These are phyloP conservation scores for Caenorhabditis remanei DNA, from an alignment of 1,140 invertebrate genomes.

Conservation along the genomic window DNA sequence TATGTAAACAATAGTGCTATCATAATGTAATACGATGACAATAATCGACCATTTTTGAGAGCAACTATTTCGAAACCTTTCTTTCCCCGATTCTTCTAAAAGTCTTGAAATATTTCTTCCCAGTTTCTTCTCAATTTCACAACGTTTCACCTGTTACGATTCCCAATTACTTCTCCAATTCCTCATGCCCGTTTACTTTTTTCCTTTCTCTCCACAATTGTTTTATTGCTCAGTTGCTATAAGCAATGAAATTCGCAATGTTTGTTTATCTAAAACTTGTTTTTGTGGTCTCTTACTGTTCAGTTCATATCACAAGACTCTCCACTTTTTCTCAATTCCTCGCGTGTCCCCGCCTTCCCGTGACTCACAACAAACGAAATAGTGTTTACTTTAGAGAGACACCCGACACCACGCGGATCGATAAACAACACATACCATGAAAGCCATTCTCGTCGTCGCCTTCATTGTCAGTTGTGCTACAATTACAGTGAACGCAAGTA, in stretches of 20 bases:
- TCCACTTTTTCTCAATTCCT: not conserved
- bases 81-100: no score
- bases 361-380: constrained; percentile 25
- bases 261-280: constrained; percentile 37
- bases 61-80: no score
- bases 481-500: constrained; percentile 19
- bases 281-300: constrained; percentile 51
- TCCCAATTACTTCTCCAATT: no score
- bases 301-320: constrained; percentile 20
- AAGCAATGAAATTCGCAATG: constrained; percentile 7
- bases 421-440: constrained; percentile 20
- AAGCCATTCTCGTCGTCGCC: constrained; percentile 42
- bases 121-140: no score
- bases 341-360: not conserved
- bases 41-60: no score
- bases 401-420: not conserved
- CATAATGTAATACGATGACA: no score
- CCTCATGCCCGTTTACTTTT: not conserved
- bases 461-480: constrained; percentile 17
- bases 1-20: no score
- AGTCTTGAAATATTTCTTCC: no score
- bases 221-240: constrained; percentile 8
- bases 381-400: constrained; percentile 39
- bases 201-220: not conserved
- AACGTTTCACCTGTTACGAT: no score